Base-by-base conservation (phyloP, 1,140 invertebrate genomes). In the Drosophila mojavensis region DNA sequence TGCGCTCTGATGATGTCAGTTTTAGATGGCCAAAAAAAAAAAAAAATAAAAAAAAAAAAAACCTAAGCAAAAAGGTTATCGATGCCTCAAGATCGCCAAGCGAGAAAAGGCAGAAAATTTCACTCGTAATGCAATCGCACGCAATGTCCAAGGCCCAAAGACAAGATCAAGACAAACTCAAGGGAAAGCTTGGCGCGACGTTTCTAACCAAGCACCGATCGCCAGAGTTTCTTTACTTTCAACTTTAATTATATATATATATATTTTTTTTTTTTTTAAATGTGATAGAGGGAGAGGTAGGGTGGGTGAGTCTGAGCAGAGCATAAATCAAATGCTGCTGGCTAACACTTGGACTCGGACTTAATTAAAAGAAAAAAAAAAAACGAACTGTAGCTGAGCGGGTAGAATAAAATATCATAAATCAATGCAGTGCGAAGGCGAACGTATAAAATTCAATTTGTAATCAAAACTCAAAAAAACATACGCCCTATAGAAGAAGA, bases 81-180 rank as follows among this genome's bases (percentile, higher is more conserved):
- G 68, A 82, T 82, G 81, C 65, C 75, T 69, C 60, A 45, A 82
- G 70, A 82, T 86, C 79, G 71, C 77, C 70, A 70, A 13, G 10
- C 36, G 75, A 76, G 81, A 79, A 88, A 82, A 51, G 72, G 39
- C 58, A 54, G 54, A 69, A 77, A 85, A 85, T 86, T 86, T 86
- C 83, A 88, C 83, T 67, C 79, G 83, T 86, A 86, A 86, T 88
- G 83, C 84, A 88, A 86, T 86, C 82, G 79, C 82, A 86, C 82
- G 82, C 82, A 86, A 86, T 88, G 83, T 83, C 75, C 79, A 54
- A 47, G 47, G 55, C 50, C 64, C 64, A 67, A 60, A 59, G 70
- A 73, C 41, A 67, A 72, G 62, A 66, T 65, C 62, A 60, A 13
- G 51, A 54, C 74, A 61, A 71, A 47, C n/a, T 47, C 43, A 47